Evolutionary conservation across 2,113 vertebrate species (phyloP).

Genomic region (Ahaetulla prasina): DNA sequence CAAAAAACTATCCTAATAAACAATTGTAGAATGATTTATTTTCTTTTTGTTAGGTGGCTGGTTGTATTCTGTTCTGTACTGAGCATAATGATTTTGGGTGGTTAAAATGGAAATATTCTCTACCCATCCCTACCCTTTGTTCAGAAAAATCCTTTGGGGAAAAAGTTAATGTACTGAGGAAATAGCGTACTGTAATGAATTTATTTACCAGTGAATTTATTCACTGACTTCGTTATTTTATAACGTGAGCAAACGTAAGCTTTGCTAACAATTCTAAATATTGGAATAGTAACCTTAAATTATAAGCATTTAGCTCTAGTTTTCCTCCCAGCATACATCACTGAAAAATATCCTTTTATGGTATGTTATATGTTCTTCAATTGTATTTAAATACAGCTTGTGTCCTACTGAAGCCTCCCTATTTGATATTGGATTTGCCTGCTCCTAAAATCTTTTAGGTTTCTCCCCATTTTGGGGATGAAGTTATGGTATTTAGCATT

Average conservation of each 20-base stretch:
- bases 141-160: background rate
- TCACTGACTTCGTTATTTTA: background rate
- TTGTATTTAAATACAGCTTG: background rate
- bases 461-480: background rate
- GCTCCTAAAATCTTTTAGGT: background rate
- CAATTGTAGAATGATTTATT: background rate
- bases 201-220: background rate
- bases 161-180: background rate
- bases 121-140: background rate
- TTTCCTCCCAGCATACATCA: background rate
- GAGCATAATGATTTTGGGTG: background rate
- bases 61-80: background rate
- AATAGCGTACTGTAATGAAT: background rate
- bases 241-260: background rate
- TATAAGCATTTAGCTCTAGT: background rate
- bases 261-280: background rate
- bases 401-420: background rate
- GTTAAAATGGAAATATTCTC: background rate
- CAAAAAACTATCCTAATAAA: background rate
- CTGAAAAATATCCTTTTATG: background rate
- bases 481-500: background rate
- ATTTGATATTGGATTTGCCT: background rate
- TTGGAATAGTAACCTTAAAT: background rate
- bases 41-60: background rate
- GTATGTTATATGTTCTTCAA: background rate